phyloP scores from a whole-genome alignment of 2,888 invertebrate genomes.

The Machimus atricapillus region DNA sequence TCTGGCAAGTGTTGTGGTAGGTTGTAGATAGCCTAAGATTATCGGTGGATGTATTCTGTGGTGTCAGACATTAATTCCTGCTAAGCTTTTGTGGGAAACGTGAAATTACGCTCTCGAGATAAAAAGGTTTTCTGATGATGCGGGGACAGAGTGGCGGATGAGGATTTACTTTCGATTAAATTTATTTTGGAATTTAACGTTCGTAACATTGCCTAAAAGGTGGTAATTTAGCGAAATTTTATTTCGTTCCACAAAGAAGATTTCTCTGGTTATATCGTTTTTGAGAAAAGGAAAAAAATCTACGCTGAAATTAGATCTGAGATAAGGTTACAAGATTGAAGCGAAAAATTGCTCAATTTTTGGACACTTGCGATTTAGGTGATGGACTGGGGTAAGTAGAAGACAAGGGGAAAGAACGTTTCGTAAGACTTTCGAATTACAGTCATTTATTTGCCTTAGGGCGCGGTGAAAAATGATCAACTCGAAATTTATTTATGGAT shows the following conservation, averaged over 20 bases:
- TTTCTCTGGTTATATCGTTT: not conserved
- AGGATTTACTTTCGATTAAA: constrained; percentile 29
- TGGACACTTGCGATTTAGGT: not conserved
- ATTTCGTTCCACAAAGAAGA: not conserved
- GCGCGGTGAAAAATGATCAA: not conserved
- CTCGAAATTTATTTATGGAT: not conserved
- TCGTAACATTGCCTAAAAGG: not conserved
- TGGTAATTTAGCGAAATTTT: constrained; percentile 6
- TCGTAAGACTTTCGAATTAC: not conserved
- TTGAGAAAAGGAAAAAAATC: not conserved
- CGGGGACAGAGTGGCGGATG: not conserved
- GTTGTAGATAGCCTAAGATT: constrained; percentile 11
- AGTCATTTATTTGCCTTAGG: not conserved
- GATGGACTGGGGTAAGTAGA: not conserved
- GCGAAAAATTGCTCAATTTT: not conserved
- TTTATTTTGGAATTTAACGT: constrained; percentile 12
- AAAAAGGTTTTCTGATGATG: constrained; percentile 18
- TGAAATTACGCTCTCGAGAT: constrained; percentile 31
- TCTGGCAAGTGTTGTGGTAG: constrained; percentile 9
- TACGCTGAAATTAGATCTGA: not conserved
- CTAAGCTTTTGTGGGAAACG: constrained; percentile 32
- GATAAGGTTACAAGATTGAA: not conserved
- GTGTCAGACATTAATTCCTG: constrained; percentile 25
- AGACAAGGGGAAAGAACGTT: not conserved
- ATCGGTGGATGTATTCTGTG: constrained; percentile 24